These are phyloP conservation scores for Pollicipes pollicipes DNA, from an alignment of 1,140 invertebrate genomes.

Conservation along the genomic window DNA sequence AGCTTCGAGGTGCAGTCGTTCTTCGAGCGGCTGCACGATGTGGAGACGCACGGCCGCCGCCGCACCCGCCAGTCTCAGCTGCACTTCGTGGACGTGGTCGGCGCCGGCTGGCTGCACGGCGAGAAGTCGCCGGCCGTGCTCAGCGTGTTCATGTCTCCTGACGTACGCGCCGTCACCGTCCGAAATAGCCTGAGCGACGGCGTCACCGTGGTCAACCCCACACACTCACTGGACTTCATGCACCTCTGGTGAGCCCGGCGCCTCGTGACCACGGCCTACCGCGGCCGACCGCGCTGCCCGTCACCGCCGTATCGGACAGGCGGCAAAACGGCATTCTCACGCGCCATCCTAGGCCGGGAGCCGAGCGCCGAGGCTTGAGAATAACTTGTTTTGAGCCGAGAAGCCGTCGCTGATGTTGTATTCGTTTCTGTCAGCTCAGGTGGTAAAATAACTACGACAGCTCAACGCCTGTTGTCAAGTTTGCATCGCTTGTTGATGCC, in stretches of 20 bases:
- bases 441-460: too few species aligned
- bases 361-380: too few species aligned
- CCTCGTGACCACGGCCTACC: too few species aligned
- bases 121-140: constrained; percentile 85
- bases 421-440: too few species aligned
- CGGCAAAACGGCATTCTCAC: too few species aligned
- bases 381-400: too few species aligned
- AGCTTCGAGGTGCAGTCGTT: constrained; percentile 66
- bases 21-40: constrained; percentile 22
- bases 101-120: constrained; percentile 88
- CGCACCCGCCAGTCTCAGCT: constrained; percentile 46
- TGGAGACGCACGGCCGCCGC: not conserved
- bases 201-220: constrained; percentile 75
- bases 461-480: too few species aligned
- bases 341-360: too few species aligned
- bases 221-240: constrained; percentile 44
- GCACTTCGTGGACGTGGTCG: constrained; percentile 66
- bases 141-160: constrained; percentile 64
- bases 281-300: too few species aligned
- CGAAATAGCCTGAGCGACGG: constrained; percentile 72
- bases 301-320: too few species aligned
- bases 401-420: too few species aligned
- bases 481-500: too few species aligned
- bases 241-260: constrained; percentile 27
- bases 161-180: constrained; percentile 63